A percentile compares a stretch with the other conserved stretches of the same genome.
Evolutionary conservation across 2,888 invertebrate species (phyloP).

Genomic region (Thymelicus sylvestris): DNA sequence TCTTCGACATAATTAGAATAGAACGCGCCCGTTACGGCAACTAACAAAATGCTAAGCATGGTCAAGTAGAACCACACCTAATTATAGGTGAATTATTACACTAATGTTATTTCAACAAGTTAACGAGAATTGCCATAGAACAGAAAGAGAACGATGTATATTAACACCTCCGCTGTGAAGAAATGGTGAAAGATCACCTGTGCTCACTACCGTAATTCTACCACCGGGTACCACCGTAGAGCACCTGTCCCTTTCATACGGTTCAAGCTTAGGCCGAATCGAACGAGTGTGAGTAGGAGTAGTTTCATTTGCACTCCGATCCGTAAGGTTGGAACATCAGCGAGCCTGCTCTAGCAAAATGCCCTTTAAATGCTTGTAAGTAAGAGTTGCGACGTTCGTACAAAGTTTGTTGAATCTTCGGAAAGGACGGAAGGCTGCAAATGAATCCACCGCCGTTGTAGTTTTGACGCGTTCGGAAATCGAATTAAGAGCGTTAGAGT

Average conservation of each 20-base stretch:
- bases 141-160: slow-evolving; percentile 71
- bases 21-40: slow-evolving; percentile 59
- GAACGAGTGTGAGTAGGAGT: slow-evolving; percentile 84
- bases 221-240: slow-evolving; percentile 77
- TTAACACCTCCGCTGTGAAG: slow-evolving; percentile 71
- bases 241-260: slow-evolving; percentile 84
- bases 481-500: slow-evolving; percentile 83
- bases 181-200: slow-evolving; percentile 83
- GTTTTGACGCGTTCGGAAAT: slow-evolving; percentile 83
- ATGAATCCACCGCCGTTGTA: slow-evolving; percentile 76
- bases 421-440: slow-evolving; percentile 76
- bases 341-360: slow-evolving; percentile 43
- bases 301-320: slow-evolving; percentile 59
- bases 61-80: slow-evolving; percentile 70
- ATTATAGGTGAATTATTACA: slow-evolving; percentile 64
- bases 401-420: slow-evolving; percentile 40
- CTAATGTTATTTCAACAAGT: slow-evolving; percentile 59
- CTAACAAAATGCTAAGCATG: slow-evolving; percentile 76
- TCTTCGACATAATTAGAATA: slow-evolving; percentile 67
- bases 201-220: slow-evolving; percentile 85
- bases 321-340: slow-evolving; percentile 54
- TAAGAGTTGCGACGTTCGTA: slow-evolving; percentile 39
- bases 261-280: slow-evolving; percentile 81
- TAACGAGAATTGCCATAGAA: slow-evolving; percentile 45
- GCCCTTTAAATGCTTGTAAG: slow-evolving; percentile 42